A percentile compares a stretch with the other conserved stretches of the same genome.
phyloP scores from a whole-genome alignment of 2,888 invertebrate genomes.

The Pristionchus exspectatus region DNA sequence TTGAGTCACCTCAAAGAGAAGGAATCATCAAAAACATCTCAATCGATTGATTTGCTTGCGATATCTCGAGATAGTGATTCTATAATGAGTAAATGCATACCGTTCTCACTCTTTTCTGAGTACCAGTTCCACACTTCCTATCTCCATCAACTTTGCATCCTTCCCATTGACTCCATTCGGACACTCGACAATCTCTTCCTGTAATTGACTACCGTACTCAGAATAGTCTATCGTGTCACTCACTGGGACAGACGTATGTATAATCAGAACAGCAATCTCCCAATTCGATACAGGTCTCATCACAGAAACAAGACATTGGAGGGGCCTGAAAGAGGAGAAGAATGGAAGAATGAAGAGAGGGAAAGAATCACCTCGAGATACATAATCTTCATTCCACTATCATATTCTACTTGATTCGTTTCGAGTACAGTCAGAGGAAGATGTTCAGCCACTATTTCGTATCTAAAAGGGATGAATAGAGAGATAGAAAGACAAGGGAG shows the following conservation, averaged over 20 bases:
- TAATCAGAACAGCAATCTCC: conserved; percentile 77
- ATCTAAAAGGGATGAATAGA: conserved; percentile 62
- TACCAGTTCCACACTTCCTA: conserved; percentile 67
- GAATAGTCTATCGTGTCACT: conserved; percentile 44
- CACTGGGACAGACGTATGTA: conserved; percentile 73
- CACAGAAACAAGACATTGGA: conserved; percentile 72
- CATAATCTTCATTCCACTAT: conserved; percentile 55
- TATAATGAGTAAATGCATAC: background rate
- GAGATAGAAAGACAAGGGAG: background rate
- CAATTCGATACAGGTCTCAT: conserved; percentile 69
- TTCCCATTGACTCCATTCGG: conserved; percentile 69
- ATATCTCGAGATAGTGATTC: no score
- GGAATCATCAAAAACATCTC: background rate
- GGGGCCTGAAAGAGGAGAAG: conserved; percentile 57
- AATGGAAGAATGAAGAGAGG: background rate
- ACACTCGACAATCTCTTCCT: conserved; percentile 72
- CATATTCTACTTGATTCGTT: conserved; percentile 53
- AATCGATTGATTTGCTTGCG: background rate
- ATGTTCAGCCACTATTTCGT: conserved; percentile 70
- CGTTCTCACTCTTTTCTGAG: conserved; percentile 57
- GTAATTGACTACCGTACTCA: conserved; percentile 50
- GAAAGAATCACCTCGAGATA: conserved; percentile 49
- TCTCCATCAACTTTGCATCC: conserved; percentile 66
- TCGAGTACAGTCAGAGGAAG: conserved; percentile 67
- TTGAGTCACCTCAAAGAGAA: conserved; percentile 56